These are phyloP conservation scores for Chaitophorus viminalis DNA, from an alignment of 2,888 invertebrate species.

Conservation along the genomic window DNA sequence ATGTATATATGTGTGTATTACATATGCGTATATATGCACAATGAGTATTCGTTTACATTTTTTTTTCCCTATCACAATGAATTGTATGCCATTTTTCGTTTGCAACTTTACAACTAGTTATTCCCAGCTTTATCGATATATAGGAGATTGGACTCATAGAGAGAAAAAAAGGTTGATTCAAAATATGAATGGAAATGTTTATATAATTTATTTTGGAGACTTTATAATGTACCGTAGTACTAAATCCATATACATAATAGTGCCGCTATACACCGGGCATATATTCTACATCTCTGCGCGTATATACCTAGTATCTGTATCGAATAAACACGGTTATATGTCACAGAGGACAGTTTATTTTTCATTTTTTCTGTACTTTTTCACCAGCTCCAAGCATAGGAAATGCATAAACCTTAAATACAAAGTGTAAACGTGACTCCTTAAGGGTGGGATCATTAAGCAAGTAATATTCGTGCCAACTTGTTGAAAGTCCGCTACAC, in stretches of 20 bases:
- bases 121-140: constrained; percentile 13
- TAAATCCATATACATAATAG: constrained; percentile 34
- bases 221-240: constrained; percentile 7
- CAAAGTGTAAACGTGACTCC: constrained; percentile 33
- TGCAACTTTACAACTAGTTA: constrained; percentile 36
- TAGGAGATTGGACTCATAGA: neutral
- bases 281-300: neutral
- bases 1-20: neutral
- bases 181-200: constrained; percentile 47
- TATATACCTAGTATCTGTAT: neutral
- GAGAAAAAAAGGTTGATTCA: constrained; percentile 7
- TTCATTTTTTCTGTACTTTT: neutral
- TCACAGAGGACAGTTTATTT: constrained; percentile 21
- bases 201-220: constrained; percentile 38
- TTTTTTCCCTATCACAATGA: constrained; percentile 30
- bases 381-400: neutral
- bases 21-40: neutral
- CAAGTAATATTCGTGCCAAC: constrained; percentile 59
- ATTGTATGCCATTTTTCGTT: constrained; percentile 29
- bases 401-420: constrained; percentile 6
- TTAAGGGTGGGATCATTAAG: constrained; percentile 56
- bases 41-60: neutral
- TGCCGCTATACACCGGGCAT: neutral
- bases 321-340: constrained; percentile 6
- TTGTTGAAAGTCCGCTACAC: constrained; percentile 47